Conservation (phyloP, 2,888 invertebrate genomes). For the Drosophila recens region DNA sequence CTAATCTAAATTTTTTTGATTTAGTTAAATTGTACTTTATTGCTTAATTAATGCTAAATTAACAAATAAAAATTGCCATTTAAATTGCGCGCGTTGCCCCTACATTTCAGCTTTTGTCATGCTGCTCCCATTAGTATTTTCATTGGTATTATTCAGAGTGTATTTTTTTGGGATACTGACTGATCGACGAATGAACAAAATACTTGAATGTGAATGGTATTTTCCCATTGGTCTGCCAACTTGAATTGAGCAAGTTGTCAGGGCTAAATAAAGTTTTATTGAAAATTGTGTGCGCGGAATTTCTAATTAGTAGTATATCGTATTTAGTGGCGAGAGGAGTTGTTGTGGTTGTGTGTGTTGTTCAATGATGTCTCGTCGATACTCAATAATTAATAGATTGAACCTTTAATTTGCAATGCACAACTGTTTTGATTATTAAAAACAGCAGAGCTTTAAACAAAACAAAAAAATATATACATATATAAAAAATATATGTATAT, state of each 20-base stretch:
- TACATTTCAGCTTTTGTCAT: slow-evolving; percentile 25
- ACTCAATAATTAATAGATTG: neutral
- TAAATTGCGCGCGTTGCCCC: neutral
- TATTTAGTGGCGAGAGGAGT: slow-evolving; percentile 18
- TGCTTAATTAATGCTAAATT: too few species aligned
- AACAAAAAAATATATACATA: neutral
- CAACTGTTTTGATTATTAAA: neutral
- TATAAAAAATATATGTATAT: too few species aligned
- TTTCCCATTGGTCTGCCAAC: slow-evolving; percentile 21
- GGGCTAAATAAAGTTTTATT: slow-evolving; percentile 5
- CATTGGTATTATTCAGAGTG: neutral
- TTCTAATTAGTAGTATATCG: slow-evolving; percentile 11
- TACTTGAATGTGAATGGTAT: neutral
- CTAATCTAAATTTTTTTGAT: too few species aligned
- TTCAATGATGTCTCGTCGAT: neutral
- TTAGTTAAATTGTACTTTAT: too few species aligned
- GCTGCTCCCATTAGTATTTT: neutral
- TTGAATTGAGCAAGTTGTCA: slow-evolving; percentile 25
- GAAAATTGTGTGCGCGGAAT: slow-evolving; percentile 26
- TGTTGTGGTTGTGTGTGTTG: neutral
- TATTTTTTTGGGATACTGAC: neutral
- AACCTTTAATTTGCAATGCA: neutral
- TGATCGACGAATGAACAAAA: neutral
- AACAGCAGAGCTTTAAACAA: neutral
- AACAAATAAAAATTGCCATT: too few species aligned